These are phyloP conservation scores for Catharus bicknelli DNA, from an alignment of 2,113 vertebrate genomes.

Conservation along the genomic window DNA sequence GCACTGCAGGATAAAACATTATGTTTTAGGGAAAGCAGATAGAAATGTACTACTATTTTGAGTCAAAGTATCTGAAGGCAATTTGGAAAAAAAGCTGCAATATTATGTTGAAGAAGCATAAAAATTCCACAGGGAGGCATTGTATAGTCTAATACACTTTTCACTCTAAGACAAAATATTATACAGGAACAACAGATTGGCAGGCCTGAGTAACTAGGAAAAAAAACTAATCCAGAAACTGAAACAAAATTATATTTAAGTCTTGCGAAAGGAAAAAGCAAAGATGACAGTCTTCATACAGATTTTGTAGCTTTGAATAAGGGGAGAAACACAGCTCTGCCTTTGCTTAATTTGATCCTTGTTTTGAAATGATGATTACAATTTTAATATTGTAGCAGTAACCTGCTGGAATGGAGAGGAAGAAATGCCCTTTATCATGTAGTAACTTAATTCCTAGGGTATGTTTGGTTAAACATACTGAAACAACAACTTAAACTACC, in stretches of 20 bases:
- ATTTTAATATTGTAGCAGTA: not conserved
- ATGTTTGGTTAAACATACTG: not conserved
- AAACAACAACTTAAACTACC: not conserved
- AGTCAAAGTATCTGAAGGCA: not conserved
- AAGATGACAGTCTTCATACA: fast-evolving
- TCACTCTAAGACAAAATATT: not conserved
- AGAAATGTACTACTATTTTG: not conserved
- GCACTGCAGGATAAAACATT: not conserved
- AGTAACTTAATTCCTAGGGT: not conserved
- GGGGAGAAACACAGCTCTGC: not conserved
- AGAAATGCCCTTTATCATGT: not conserved
- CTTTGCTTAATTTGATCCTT: not conserved
- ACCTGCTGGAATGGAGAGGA: not conserved
- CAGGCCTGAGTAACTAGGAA: not conserved
- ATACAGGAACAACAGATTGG: not conserved
- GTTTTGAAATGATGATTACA: not conserved
- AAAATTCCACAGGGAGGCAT: not conserved
- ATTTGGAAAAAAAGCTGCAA: not conserved
- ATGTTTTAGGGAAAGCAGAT: not conserved
- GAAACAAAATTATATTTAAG: not conserved
- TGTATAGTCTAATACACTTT: not conserved
- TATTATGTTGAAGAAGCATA: not conserved
- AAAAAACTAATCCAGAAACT: not conserved
- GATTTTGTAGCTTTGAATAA: not conserved
- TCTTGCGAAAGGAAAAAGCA: not conserved